phyloP scores from a whole-genome alignment of 1,140 invertebrate genomes.

The Branchinecta lindahli region DNA sequence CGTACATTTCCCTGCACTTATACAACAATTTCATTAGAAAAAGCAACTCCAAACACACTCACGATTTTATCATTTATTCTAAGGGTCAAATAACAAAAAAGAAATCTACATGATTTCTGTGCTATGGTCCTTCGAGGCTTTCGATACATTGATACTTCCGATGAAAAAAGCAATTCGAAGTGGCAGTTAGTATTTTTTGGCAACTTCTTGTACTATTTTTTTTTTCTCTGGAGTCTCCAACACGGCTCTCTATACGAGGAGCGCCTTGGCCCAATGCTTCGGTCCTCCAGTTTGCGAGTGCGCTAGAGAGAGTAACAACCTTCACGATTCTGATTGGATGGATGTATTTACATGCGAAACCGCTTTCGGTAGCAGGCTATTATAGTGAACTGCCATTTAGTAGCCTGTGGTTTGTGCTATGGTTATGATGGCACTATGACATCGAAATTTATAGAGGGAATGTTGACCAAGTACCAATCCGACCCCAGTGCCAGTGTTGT shows the following conservation, averaged over 20 bases:
- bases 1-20: no score
- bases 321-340: constrained; percentile 23
- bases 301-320: background rate
- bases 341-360: constrained; percentile 24
- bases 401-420: constrained; percentile 21
- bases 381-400: constrained; percentile 20
- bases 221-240: background rate
- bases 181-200: background rate
- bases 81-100: no score
- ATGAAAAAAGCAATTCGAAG: no score
- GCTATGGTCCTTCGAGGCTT: no score
- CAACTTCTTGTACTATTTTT: background rate
- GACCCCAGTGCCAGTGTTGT: constrained; percentile 35
- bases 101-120: no score
- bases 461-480: constrained; percentile 83
- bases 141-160: no score
- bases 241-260: no score
- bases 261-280: background rate
- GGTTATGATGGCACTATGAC: constrained; percentile 46
- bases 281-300: background rate
- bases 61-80: no score
- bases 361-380: constrained; percentile 16
- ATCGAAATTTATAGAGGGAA: constrained; percentile 93
- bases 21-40: no score
- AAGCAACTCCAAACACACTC: no score